phyloP scores from a whole-genome alignment of 64 coral and sea anemone genomes.

The Porites australiensis region DNA sequence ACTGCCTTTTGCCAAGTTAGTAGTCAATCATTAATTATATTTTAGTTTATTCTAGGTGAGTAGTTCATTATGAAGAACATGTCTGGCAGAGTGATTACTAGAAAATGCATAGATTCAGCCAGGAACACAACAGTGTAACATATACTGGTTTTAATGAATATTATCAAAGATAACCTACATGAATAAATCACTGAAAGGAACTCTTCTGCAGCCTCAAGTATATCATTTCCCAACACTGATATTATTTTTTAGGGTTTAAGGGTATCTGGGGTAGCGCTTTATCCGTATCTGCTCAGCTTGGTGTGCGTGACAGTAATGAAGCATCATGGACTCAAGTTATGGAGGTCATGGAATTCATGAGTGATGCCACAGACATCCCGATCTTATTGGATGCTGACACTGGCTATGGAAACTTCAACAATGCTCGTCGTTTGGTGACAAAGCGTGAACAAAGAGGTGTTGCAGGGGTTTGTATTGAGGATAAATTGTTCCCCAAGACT shows the following conservation, averaged over 20 bases:
- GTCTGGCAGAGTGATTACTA: no score
- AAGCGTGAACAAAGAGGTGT: slow-evolving; percentile 94
- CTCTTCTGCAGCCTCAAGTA: no score
- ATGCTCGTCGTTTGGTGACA: slow-evolving; percentile 90
- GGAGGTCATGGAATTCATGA: slow-evolving; percentile 99
- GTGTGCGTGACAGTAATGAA: slow-evolving; percentile 98
- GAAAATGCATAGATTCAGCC: no score
- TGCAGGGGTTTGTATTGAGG: slow-evolving; percentile 95
- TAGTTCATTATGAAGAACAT: no score
- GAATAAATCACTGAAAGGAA: no score
- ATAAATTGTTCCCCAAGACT: slow-evolving; percentile 98
- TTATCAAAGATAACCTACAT: no score
- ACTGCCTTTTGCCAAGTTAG: no score
- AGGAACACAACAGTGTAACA: no score
- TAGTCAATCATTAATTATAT: no score
- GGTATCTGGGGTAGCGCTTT: slow-evolving; percentile 99
- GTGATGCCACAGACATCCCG: slow-evolving; percentile 96
- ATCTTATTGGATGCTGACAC: slow-evolving; percentile 98
- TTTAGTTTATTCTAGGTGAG: no score
- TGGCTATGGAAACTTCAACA: slow-evolving; percentile 99
- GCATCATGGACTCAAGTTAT: slow-evolving; percentile 99
- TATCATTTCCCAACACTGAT: not conserved
- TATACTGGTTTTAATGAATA: no score
- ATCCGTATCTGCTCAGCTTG: slow-evolving; percentile 96
- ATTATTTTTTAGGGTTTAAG: slow-evolving; percentile 87